Conservation (phyloP, 1,140 invertebrate species). For the Nasonia longicornis region DNA sequence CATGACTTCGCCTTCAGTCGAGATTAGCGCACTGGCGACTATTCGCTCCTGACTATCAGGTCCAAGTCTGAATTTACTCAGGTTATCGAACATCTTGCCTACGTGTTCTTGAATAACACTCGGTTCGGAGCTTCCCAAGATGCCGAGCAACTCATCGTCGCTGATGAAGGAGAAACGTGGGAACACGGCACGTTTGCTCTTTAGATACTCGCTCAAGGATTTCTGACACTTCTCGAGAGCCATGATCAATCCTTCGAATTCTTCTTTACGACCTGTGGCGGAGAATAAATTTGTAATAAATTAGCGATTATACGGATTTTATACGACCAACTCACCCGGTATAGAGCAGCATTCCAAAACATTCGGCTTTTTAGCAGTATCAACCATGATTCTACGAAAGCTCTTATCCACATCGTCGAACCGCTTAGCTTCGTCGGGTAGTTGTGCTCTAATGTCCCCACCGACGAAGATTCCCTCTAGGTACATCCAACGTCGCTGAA, state of each 20-base stretch:
- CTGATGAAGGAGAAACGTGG: constrained; percentile 94
- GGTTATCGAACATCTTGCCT: constrained; percentile 96
- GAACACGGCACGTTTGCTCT: constrained; percentile 87
- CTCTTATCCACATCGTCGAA: constrained; percentile 89
- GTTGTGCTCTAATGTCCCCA: constrained; percentile 84
- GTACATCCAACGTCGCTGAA: constrained; percentile 91
- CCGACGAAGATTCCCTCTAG: constrained; percentile 92
- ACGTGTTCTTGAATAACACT: constrained; percentile 89
- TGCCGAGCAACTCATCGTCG: constrained; percentile 90
- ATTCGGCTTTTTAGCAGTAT: constrained; percentile 81
- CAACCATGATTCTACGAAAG: constrained; percentile 86
- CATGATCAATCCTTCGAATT: constrained; percentile 79
- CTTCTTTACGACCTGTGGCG: constrained; percentile 75
- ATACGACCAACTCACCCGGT: constrained; percentile 58
- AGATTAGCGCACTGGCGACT: constrained; percentile 84
- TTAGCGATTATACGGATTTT: constrained; percentile 3
- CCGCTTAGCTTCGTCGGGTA: constrained; percentile 88
- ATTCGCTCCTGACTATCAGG: constrained; percentile 74
- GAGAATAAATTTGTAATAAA: neutral
- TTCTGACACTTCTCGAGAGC: constrained; percentile 91
- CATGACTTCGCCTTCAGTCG: constrained; percentile 88
- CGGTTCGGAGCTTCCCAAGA: constrained; percentile 86
- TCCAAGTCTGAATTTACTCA: constrained; percentile 78
- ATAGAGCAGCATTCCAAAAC: constrained; percentile 83
- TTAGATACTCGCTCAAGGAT: constrained; percentile 89